These are phyloP conservation scores for Neoascia interrupta DNA, from an alignment of 2,888 invertebrate genomes.

Conservation along the genomic window DNA sequence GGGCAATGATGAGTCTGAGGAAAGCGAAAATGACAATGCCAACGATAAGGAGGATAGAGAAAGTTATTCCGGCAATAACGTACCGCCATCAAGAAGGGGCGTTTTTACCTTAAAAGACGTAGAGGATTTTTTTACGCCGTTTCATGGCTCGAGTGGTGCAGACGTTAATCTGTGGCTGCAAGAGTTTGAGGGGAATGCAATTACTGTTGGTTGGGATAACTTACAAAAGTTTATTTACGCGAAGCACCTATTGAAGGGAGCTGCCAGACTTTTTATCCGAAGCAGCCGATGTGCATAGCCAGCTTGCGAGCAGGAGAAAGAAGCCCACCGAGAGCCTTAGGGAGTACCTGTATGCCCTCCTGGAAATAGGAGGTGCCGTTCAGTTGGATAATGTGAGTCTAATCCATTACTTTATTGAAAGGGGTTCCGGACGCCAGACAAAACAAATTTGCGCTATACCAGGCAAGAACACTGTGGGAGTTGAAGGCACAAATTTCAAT, in stretches of 20 bases:
- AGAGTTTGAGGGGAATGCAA: slow-evolving; percentile 26
- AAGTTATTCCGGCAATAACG: too few relatives aligned
- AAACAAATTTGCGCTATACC: slow-evolving; percentile 44
- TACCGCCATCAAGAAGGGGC: neutral
- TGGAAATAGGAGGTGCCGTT: slow-evolving; percentile 41
- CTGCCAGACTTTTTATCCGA: slow-evolving; percentile 22
- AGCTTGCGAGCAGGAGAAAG: slow-evolving; percentile 31
- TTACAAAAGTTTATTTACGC: slow-evolving; percentile 30
- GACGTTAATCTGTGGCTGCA: slow-evolving; percentile 28
- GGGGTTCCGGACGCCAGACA: slow-evolving; percentile 31
- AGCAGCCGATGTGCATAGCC: slow-evolving; percentile 37
- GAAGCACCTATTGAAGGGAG: slow-evolving; percentile 29
- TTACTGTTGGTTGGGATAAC: too few relatives aligned
- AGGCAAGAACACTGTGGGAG: slow-evolving; percentile 1
- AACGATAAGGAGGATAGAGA: neutral
- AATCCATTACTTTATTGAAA: slow-evolving; percentile 51
- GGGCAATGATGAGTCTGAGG: too few relatives aligned
- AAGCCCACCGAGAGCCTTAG: slow-evolving; percentile 14
- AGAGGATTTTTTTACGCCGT: slow-evolving; percentile 8
- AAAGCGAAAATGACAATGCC: neutral
- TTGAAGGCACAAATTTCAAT: slow-evolving; percentile 25
- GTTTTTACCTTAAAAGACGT: slow-evolving; percentile 25
- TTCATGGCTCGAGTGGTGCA: neutral
- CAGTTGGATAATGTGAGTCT: slow-evolving; percentile 46
- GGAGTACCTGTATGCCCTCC: slow-evolving; percentile 41